Percentiles rank a stretch among this genome's conserved stretches.
These are phyloP conservation scores for Plecturocebus donacophilus DNA, from an alignment of 2,113 vertebrate genomes.

Conservation along the genomic window DNA sequence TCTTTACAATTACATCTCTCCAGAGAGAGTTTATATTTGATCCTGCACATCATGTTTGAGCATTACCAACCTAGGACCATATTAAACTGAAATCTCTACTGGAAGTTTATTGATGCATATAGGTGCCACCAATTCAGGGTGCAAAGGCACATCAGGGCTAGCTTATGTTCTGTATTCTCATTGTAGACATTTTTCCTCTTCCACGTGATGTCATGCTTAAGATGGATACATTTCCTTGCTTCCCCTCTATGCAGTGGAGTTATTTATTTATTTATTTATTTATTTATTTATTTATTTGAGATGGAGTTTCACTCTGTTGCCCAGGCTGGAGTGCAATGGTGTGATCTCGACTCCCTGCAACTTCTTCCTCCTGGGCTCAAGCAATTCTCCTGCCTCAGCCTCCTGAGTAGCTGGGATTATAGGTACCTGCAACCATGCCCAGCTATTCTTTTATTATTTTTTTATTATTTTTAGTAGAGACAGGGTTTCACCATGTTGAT, in stretches of 20 bases:
- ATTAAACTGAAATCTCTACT: neutral
- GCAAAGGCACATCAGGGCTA: neutral
- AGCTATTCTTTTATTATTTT: too few species aligned
- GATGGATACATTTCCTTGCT: neutral
- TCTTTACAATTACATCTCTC: neutral
- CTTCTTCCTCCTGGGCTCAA: too few species aligned
- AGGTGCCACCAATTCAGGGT: neutral
- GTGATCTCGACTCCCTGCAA: too few species aligned
- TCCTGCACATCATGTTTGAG: neutral
- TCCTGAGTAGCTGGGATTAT: too few species aligned
- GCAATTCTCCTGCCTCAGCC: too few species aligned
- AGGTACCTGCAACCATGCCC: too few species aligned
- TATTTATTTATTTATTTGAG: too few species aligned
- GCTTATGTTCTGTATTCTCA: neutral
- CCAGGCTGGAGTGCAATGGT: too few species aligned
- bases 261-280: too few species aligned
- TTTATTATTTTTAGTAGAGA: too few species aligned
- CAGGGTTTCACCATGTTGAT: too few species aligned
- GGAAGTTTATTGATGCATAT: neutral
- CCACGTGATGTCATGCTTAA: neutral
- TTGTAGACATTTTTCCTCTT: neutral
- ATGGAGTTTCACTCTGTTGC: too few species aligned
- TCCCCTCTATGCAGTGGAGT: neutral
- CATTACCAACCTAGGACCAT: neutral
- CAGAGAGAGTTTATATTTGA: neutral